phyloP scores from a whole-genome alignment of 1,140 invertebrate species.

The Aphelinus certus region DNA sequence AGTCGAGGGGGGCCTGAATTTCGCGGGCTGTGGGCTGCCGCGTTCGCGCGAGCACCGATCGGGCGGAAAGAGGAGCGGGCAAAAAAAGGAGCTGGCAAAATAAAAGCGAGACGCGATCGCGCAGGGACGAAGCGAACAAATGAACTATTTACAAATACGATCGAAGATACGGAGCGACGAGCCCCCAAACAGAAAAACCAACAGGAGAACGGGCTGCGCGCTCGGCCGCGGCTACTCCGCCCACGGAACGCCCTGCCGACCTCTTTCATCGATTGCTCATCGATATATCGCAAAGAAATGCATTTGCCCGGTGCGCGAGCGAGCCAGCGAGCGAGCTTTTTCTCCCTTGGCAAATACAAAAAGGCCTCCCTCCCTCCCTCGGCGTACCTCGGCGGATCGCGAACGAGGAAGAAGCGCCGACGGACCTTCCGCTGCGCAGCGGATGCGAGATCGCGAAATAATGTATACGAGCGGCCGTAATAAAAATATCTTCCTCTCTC shows the following conservation, averaged over 20 bases:
- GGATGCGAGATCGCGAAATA: background rate
- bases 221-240: conserved; percentile 21
- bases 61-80: background rate
- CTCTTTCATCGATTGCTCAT: conserved; percentile 40
- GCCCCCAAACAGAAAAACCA: conserved; percentile 34
- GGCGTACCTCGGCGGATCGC: background rate
- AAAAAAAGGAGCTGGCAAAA: too few relatives aligned
- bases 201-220: conserved; percentile 7
- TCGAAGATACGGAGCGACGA: conserved; percentile 22
- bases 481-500: conserved; percentile 12
- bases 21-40: background rate
- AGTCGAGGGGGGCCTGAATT: conserved; percentile 6
- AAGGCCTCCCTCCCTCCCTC: background rate
- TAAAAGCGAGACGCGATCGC: too few relatives aligned
- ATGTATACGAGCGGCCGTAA: background rate
- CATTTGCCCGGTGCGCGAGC: conserved; percentile 3
- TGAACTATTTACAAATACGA: conserved; percentile 39
- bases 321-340: conserved; percentile 2
- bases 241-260: conserved; percentile 35
- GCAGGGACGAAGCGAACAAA: conserved; percentile 15
- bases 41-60: too few relatives aligned
- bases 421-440: background rate
- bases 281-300: conserved; percentile 35
- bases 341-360: conserved; percentile 20
- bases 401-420: background rate